Evolutionary conservation across 2,888 invertebrate genomes (phyloP), one percentile per base, ranked within the genome.

Genomic region (Melanargia galathea): DNA sequence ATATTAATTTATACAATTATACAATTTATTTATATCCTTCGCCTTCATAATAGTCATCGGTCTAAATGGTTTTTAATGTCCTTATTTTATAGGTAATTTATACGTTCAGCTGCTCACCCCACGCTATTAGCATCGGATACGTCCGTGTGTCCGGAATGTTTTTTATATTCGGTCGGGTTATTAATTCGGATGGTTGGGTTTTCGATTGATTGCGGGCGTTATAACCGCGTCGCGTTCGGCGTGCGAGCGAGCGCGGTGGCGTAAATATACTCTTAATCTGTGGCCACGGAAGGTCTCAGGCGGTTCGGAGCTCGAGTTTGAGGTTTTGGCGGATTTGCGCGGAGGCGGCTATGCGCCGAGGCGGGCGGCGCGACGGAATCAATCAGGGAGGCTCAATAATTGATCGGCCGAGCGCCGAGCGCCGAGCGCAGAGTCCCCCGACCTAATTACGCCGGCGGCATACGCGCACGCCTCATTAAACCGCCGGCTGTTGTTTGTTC

Each of bases 21-120:
- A 83, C 82, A 83, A 83, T 85, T 81, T 84, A 86, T 87, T 86
- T 86, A 84, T 84, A 79, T 79, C 83, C 80, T 82, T 81, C 77
- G 83, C 80, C 82, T 81, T 78, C 77, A 73, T 77, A 83, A 87
- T 83, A 86, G 88, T 86, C 85, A 87, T 87, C 84, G 82, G 86
- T 84, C 84, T 89, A 89, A 91, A 91, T 89, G 87, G 85, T 86
- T 87, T 89, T 87, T 87, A 90, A 91, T 90, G 86, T 85, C 83
- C 86, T 86, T 83, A 86, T 89, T 87, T 87, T 85, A 84, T 82
- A 81, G 78, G 84, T 86, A 83, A 87, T 87, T 86, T 87, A 87
- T 89, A 82, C 80, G 73, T 82, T 87, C 88, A 87, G 87, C 89
- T 87, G 87, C 86, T 79, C 81, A 81, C 87, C 87, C 89, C 83